A percentile compares a stretch with the other conserved stretches of the same genome.
phyloP scores from a whole-genome alignment of 1,140 invertebrate genomes.

The Drosophila repleta region DNA sequence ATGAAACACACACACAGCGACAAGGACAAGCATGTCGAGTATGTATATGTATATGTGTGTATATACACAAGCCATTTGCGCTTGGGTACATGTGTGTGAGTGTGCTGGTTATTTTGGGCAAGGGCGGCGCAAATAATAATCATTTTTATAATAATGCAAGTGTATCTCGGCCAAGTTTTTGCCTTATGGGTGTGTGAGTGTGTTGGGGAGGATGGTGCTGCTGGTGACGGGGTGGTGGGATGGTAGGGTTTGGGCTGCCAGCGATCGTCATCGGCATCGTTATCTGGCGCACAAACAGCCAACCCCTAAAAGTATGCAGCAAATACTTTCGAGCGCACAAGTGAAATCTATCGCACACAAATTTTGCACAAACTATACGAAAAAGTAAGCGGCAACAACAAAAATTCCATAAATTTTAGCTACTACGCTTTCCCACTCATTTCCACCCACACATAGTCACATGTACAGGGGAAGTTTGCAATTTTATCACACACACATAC shows the following conservation, averaged over 20 bases:
- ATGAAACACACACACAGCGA: conserved; percentile 72
- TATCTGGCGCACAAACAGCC: conserved; percentile 46
- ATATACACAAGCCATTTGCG: conserved; percentile 44
- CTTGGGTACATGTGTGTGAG: conserved; percentile 18
- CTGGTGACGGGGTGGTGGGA: not conserved
- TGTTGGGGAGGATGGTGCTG: not conserved
- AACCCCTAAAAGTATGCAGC: conserved; percentile 59
- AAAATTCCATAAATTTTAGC: conserved; percentile 76
- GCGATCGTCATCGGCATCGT: conserved; percentile 49
- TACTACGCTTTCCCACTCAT: conserved; percentile 45
- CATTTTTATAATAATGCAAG: conserved; percentile 82
- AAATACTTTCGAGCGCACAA: conserved; percentile 60
- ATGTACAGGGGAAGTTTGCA: conserved; percentile 63
- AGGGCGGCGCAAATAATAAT: conserved; percentile 69
- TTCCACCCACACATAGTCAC: conserved; percentile 26
- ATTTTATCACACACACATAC: conserved; percentile 71
- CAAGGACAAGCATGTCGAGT: conserved; percentile 61
- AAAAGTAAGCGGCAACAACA: conserved; percentile 48
- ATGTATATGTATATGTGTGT: conserved; percentile 7
- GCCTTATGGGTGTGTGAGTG: conserved; percentile 14
- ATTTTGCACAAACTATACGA: conserved; percentile 65
- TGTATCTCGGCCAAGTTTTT: conserved; percentile 64
- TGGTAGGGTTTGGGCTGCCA: not conserved
- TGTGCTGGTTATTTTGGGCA: conserved; percentile 15
- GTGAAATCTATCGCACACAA: conserved; percentile 66